Conservation (phyloP, 2,888 invertebrate genomes). For the Poecilus cupreus region DNA sequence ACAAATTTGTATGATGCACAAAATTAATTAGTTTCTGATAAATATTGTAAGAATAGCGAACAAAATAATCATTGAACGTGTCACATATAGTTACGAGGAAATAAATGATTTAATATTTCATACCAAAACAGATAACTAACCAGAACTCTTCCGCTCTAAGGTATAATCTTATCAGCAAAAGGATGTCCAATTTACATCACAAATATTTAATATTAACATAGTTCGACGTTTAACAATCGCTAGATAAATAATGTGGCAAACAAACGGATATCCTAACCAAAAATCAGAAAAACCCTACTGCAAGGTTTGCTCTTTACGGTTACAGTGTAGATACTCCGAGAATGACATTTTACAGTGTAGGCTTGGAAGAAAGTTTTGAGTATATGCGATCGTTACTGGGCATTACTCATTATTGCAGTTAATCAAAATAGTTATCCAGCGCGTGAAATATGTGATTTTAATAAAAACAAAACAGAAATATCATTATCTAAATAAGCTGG, state of each 20-base stretch:
- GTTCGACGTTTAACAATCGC: not conserved
- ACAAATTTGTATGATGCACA: not conserved
- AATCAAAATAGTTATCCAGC: conserved; percentile 28
- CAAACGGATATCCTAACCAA: conserved; percentile 46
- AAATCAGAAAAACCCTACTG: conserved; percentile 31
- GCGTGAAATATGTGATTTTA: conserved; percentile 35
- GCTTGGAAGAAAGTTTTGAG: conserved; percentile 38
- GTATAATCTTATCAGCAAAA: conserved; percentile 47
- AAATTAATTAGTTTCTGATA: too few relatives aligned
- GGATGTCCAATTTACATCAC: conserved; percentile 37
- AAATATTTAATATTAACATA: conserved; percentile 45
- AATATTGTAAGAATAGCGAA: not conserved
- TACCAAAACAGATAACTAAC: conserved; percentile 9
- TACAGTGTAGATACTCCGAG: conserved; percentile 20
- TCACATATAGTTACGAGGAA: not conserved
- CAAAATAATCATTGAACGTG: not conserved
- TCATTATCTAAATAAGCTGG: conserved; percentile 19
- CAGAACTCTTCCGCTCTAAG: conserved; percentile 19
- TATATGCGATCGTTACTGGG: conserved; percentile 1
- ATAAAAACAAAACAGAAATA: conserved; percentile 51
- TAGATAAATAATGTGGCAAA: conserved; percentile 34
- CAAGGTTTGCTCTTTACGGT: not conserved
- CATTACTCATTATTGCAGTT: conserved; percentile 32
- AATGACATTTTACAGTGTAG: conserved; percentile 50
- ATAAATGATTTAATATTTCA: conserved; percentile 39